These are phyloP conservation scores for Gryllus longicercus DNA, from an alignment of 2,888 invertebrate genomes.

Conservation along the genomic window DNA sequence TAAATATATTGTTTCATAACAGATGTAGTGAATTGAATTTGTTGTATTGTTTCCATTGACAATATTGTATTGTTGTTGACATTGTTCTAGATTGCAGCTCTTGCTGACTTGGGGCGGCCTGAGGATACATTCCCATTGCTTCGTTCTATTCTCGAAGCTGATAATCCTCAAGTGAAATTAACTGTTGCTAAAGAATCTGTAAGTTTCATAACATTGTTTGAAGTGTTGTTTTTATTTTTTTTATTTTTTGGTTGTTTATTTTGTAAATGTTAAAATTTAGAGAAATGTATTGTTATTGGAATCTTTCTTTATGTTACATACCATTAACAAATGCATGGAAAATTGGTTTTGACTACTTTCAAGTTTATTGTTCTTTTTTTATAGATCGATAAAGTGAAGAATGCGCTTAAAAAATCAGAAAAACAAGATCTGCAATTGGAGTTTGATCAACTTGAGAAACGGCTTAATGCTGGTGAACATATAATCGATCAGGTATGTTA, in stretches of 20 bases:
- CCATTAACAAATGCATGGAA: constrained; percentile 50
- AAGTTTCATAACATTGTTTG: constrained; percentile 41
- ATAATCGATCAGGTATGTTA: constrained; percentile 50
- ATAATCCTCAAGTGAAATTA: constrained; percentile 52
- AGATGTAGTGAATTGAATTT: neutral
- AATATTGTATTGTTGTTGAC: neutral
- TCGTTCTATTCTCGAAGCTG: constrained; percentile 55
- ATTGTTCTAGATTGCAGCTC: constrained; percentile 51
- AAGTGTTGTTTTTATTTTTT: neutral
- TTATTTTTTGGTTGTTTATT: neutral
- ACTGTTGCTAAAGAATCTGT: constrained; percentile 64
- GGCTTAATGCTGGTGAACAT: constrained; percentile 54
- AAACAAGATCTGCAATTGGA: constrained; percentile 56
- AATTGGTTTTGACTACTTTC: too few relatives aligned
- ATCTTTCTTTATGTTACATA: neutral
- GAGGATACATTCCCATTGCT: constrained; percentile 63
- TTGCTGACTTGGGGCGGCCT: constrained; percentile 58
- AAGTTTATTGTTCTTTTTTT: constrained; percentile 35
- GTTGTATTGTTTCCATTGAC: neutral
- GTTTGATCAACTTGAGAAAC: constrained; percentile 55
- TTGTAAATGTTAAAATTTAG: neutral
- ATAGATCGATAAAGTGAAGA: constrained; percentile 54
- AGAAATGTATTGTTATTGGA: neutral
- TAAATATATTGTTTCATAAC: too few relatives aligned
- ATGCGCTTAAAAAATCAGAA: constrained; percentile 50